Evolutionary conservation across 2,113 vertebrate species (phyloP).

Genomic region (Trogon melanurus): DNA sequence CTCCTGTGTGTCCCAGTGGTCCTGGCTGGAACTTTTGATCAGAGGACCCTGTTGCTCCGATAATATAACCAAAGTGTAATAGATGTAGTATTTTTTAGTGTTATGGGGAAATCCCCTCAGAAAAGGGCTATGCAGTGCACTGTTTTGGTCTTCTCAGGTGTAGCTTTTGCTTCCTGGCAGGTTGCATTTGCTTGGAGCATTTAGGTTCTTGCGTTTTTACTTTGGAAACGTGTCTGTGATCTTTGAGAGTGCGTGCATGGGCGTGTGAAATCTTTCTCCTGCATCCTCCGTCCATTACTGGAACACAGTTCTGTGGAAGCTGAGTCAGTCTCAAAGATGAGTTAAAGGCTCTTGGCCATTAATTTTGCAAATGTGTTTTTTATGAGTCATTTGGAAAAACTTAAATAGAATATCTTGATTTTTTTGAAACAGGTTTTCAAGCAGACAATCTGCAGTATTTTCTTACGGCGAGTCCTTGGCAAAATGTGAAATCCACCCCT

Average conservation of each 20-base stretch:
- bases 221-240: neutral
- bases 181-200: neutral
- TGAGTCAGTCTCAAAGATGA: slow-evolving; percentile 26
- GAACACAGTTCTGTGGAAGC: neutral
- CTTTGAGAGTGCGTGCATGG: neutral
- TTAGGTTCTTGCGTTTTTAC: neutral
- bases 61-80: neutral
- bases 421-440: neutral
- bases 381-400: slow-evolving; percentile 46
- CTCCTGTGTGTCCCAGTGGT: neutral
- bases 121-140: neutral
- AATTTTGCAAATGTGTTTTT: slow-evolving; percentile 24
- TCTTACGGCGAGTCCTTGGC: neutral
- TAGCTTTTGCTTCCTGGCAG: neutral
- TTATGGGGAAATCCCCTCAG: neutral
- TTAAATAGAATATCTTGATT: slow-evolving; percentile 29
- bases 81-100: neutral
- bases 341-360: slow-evolving; percentile 30
- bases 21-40: neutral
- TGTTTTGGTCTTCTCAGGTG: neutral
- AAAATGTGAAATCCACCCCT: neutral
- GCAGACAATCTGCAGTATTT: neutral
- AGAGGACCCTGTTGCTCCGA: neutral
- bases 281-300: neutral
- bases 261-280: slow-evolving; percentile 30